Conservation (phyloP, 2,888 invertebrate genomes). For the Pheosia tremula region DNA sequence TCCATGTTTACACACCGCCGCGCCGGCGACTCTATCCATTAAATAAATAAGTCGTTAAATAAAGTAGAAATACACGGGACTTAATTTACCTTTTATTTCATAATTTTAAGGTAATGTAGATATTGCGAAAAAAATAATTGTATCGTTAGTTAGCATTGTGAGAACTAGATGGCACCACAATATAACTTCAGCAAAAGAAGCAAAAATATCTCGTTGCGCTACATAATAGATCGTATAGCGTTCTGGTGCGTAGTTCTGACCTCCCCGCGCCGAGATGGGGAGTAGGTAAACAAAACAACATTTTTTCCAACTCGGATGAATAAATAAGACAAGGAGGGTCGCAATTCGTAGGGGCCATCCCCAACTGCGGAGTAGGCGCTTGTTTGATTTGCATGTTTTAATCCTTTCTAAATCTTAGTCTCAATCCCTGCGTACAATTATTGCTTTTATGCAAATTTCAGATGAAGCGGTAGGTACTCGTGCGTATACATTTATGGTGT, state of each 20-base stretch:
- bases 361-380: conserved; percentile 67
- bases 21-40: conserved; percentile 26
- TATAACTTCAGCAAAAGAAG: conserved; percentile 59
- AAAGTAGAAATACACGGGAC: conserved; percentile 17
- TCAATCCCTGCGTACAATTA: conserved; percentile 52
- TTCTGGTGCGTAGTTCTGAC: conserved; percentile 60
- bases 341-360: conserved; percentile 63
- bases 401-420: conserved; percentile 73
- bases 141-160: background rate
- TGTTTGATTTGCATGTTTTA: conserved; percentile 83
- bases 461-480: conserved; percentile 9
- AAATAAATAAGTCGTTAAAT: conserved; percentile 21
- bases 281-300: conserved; percentile 78
- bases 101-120: conserved; percentile 10
- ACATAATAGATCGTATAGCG: conserved; percentile 66
- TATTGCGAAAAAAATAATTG: background rate
- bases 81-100: conserved; percentile 25
- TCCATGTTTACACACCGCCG: conserved; percentile 34
- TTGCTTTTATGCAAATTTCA: conserved; percentile 42
- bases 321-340: conserved; percentile 80
- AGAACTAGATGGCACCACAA: conserved; percentile 24
- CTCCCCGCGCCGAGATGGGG: conserved; percentile 54
- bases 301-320: conserved; percentile 79
- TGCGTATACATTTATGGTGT: too few relatives aligned
- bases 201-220: conserved; percentile 60